Evolutionary conservation across 1,140 invertebrate genomes (phyloP), one percentile per base, ranked within the genome.

Genomic region (Coenobita brevimanus): DNA sequence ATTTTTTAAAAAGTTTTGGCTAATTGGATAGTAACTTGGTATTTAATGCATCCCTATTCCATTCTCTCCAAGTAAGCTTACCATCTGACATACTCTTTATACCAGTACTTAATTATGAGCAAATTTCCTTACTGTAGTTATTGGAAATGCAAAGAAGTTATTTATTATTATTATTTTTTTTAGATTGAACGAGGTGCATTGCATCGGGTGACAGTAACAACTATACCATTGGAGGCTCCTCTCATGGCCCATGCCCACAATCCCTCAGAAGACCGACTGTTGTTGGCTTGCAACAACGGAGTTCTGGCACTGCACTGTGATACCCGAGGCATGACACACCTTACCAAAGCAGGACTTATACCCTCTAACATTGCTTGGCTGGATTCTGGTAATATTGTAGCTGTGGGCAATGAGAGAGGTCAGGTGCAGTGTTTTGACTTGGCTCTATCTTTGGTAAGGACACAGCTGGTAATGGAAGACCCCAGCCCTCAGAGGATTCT

Each of bases 401-500:
- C 95, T 24, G 93, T 96, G 43, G 94, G 94, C 15, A 96, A 96
- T 92, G 95, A 95, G 89, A 93, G 94, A 89, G 95, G 96, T 8
- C 95, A 96, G 91, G 93, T 96, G 79, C 96, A 97, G 93, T 96
- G 96, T 92, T 96, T 95, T 92, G 96, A 97, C 91, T 93, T 95
- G 87, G 94, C 96, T 27, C 92, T 97, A 78, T 94, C 94, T 30
- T 94, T 94, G 76, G 93, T 97, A 71, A 95, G 94, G 91, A 94
- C 94, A 91, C 96, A 96, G 91, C 92, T 96, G 79, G 92, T 95
- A 30, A 94, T 93, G 81, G 96, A 96, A 92, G 95, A 96, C 91
- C 93, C 94, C 10, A 93, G 93, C 38, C 94, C 95, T 38, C 92
- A 94, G 1, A 94, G 93, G 91, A 92, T 96, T 84, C 91, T 96